Conservation (phyloP, 2,113 vertebrate species). For the Pangasianodon gigas region DNA sequence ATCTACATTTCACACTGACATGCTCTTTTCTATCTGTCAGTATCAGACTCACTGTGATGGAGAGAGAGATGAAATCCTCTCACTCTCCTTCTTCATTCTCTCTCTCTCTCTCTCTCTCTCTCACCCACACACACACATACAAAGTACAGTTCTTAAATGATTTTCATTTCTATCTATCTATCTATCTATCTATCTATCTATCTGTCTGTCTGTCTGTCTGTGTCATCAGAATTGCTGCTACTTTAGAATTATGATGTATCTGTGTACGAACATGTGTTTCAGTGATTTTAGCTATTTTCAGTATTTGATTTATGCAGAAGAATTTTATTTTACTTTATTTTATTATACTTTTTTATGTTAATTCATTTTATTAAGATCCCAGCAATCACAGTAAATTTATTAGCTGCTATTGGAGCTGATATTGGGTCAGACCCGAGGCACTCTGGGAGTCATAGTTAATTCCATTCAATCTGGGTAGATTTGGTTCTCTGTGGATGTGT, state of each 20-base stretch:
- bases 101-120: background rate
- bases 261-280: background rate
- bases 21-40: too few species aligned
- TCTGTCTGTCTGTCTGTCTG: background rate
- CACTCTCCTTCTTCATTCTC: background rate
- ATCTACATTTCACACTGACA: too few species aligned
- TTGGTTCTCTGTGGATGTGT: background rate
- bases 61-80: too few species aligned
- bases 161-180: background rate
- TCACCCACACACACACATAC: background rate
- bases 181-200: background rate
- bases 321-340: background rate
- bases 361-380: too few species aligned
- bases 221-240: too few species aligned
- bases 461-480: background rate
- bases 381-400: too few species aligned
- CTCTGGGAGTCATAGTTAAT: too few species aligned
- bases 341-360: background rate
- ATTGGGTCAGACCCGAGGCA: too few species aligned
- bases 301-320: background rate
- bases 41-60: too few species aligned
- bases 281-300: background rate
- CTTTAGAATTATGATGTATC: background rate
- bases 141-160: background rate
- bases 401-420: too few species aligned